These are phyloP conservation scores for Candoia aspera DNA, from an alignment of 2,113 vertebrate species.

Conservation along the genomic window DNA sequence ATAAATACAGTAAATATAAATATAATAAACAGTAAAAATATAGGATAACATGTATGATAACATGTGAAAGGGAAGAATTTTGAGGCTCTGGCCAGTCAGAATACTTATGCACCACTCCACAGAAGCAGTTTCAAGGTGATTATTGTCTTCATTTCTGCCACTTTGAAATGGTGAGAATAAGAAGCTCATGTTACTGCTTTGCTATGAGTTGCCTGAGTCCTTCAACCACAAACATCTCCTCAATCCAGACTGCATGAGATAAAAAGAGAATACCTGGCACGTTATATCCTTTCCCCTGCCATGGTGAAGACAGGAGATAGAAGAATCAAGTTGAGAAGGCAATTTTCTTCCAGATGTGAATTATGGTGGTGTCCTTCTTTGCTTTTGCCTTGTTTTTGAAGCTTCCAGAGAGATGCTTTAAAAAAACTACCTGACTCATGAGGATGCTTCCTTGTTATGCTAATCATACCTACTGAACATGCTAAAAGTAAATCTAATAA, in stretches of 20 bases:
- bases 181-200: too few relatives aligned
- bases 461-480: background rate
- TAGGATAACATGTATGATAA: too few relatives aligned
- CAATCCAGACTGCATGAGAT: background rate
- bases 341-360: background rate
- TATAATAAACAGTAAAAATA: too few relatives aligned
- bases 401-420: background rate
- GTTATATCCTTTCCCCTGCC: background rate
- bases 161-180: too few relatives aligned
- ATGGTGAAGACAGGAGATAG: background rate
- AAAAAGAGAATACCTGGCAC: background rate
- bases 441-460: background rate
- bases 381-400: background rate
- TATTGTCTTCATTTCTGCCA: too few relatives aligned
- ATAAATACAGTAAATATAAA: too few relatives aligned
- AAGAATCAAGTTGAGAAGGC: background rate
- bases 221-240: too few relatives aligned
- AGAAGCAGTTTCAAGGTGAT: too few relatives aligned
- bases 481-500: background rate
- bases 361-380: background rate
- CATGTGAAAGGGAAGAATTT: too few relatives aligned
- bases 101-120: too few relatives aligned
- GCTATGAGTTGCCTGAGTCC: too few relatives aligned
- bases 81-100: too few relatives aligned
- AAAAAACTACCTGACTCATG: background rate